Conservation (phyloP, 2,113 vertebrate species). For the Chlamydotis undulata region DNA sequence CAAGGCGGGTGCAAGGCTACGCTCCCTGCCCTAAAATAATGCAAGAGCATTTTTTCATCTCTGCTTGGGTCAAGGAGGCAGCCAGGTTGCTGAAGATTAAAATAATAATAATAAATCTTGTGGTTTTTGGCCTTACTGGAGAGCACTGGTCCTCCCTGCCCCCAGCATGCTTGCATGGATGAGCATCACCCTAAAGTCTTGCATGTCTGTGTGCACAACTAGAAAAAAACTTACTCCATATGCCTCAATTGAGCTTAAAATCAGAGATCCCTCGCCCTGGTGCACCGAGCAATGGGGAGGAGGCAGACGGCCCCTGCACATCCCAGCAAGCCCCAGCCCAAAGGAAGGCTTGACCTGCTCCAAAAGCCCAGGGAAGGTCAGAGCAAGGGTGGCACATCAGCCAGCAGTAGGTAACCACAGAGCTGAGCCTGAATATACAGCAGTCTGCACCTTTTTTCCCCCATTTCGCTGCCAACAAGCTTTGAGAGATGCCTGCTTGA, state of each 20-base stretch:
- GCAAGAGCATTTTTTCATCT: not conserved
- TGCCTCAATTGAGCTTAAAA: not conserved
- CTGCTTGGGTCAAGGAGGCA: not conserved
- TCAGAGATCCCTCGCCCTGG: rapidly evolving
- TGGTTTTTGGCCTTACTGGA: not conserved
- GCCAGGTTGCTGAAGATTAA: not conserved
- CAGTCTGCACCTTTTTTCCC: rapidly evolving
- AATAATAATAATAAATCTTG: not conserved
- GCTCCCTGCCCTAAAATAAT: not conserved
- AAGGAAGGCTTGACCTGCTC: not conserved
- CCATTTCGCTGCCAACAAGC: rapidly evolving
- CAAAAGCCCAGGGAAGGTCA: not conserved
- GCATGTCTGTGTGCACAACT: rapidly evolving
- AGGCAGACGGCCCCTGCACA: rapidly evolving
- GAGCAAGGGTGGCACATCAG: not conserved
- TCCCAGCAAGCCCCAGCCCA: not conserved
- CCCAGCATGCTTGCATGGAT: not conserved
- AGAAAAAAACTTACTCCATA: not conserved
- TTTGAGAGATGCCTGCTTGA: not conserved
- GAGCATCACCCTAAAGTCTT: not conserved
- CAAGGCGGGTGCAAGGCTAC: rapidly evolving
- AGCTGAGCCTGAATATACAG: not conserved
- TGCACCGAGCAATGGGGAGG: rapidly evolving
- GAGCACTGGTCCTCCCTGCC: rapidly evolving
- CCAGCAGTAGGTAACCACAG: rapidly evolving